Evolutionary conservation across 2,888 invertebrate species (phyloP).

Genomic region (Leptopilina syphax): DNA sequence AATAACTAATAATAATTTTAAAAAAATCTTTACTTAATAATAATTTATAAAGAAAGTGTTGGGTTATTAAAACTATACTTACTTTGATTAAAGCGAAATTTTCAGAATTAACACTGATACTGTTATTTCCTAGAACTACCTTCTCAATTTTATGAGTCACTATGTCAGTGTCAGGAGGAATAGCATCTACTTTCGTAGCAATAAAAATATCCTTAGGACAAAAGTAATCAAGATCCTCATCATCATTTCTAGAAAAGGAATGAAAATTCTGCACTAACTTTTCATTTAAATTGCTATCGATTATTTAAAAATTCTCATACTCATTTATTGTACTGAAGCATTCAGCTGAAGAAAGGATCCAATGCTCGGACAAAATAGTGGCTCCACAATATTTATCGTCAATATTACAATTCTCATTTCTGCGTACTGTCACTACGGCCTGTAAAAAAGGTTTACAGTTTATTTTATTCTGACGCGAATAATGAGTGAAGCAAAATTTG

Average conservation of each 20-base stretch:
- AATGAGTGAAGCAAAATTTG: no score
- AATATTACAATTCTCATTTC: conserved; percentile 4
- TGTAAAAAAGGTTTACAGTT: neutral
- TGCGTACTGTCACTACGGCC: neutral
- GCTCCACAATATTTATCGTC: conserved; percentile 10
- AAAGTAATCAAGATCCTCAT: neutral
- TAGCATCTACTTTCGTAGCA: neutral
- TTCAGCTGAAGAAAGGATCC: conserved; percentile 12
- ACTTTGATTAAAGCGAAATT: neutral
- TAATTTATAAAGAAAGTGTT: no score
- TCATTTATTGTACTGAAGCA: conserved; percentile 9
- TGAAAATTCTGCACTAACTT: neutral
- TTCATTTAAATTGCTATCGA: no score
- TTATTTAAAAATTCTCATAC: neutral
- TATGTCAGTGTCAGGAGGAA: conserved; percentile 11
- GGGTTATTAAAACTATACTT: neutral
- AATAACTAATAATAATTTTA: no score
- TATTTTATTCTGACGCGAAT: no score
- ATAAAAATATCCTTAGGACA: neutral
- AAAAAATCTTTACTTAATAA: no score
- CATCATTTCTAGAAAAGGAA: neutral
- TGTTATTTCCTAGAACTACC: conserved; percentile 9
- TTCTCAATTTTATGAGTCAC: neutral
- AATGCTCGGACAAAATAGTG: neutral
- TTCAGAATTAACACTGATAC: conserved; percentile 4